phyloP scores from a whole-genome alignment of 1,140 invertebrate species.

The Apis cerana region DNA sequence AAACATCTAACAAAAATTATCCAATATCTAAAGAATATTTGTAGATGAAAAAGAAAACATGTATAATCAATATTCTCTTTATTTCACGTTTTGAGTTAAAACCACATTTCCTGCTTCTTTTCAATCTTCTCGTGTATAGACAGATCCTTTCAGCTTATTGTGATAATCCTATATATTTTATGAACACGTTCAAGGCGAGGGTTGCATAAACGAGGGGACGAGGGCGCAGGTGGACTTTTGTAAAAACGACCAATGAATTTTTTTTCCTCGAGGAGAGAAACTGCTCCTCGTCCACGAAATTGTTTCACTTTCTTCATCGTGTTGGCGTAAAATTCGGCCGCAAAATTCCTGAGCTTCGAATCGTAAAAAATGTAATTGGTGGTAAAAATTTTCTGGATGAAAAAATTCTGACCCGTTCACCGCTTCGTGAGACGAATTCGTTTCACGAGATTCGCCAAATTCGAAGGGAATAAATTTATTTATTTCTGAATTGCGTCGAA shows the following conservation, averaged over 20 bases:
- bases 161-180: conserved; percentile 56
- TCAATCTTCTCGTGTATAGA: conserved; percentile 18
- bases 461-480: too few species aligned
- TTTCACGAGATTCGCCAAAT: too few species aligned
- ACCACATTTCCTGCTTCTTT: conserved; percentile 2
- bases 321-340: conserved; percentile 43
- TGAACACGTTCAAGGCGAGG: conserved; percentile 49
- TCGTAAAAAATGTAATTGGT: conserved; percentile 36
- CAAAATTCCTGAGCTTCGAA: conserved; percentile 19
- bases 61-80: too few species aligned
- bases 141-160: conserved; percentile 61
- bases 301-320: conserved; percentile 54
- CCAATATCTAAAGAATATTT: too few species aligned
- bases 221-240: conserved; percentile 63
- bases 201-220: conserved; percentile 55
- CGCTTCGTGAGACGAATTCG: neutral
- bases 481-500: too few species aligned
- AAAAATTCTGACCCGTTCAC: neutral
- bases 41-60: too few species aligned
- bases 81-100: too few species aligned
- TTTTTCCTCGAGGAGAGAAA: conserved; percentile 43
- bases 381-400: conserved; percentile 10
- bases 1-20: too few species aligned
- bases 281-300: conserved; percentile 47
- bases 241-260: conserved; percentile 65